Evolutionary conservation across 1,140 invertebrate genomes (phyloP), one percentile per base, ranked within the genome.

Genomic region (Rhagoletis pomonella): DNA sequence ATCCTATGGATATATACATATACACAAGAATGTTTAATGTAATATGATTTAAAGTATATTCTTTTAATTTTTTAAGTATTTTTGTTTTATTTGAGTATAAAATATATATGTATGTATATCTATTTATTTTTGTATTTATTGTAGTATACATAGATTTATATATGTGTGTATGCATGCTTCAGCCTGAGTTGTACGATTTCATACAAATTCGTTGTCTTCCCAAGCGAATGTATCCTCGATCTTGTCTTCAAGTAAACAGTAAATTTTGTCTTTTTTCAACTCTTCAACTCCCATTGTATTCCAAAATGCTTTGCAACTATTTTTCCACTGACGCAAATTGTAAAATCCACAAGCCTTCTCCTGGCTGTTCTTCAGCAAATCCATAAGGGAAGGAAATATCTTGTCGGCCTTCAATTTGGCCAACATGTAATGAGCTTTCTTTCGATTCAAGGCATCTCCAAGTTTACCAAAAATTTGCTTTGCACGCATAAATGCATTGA

Each of bases 261-360:
- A 91, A 3, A 91, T 91, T 14, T 86, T 85, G 10, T 92, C 89
- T 10, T 84, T 55, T 12, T 90, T 89, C 89, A 92, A 90, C 6
- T 86, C 39, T 2, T 89, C 90, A 17, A 92, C 42, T 42, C 88
- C 88, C 60, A 88, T 87, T 19, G 73, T 81, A 44, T 81, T 50
- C 91, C 91, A 91, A 73, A 91, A 91, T 0, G 89, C 90, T 65
- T 90, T 88, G 42, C 91, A 91, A 62, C 90, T 89, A 88, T 91
- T 91, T 89, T 91, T 91, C 91, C 91, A 91, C 58, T 92, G 91
- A 0, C 91, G 89, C 7, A 91, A 77, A 62, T 91, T 91, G 62
- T 87, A 91, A 65, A 91, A 92, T 77, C 90, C 91, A 39, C 91
- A 91, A 67, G 90, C 92, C 0, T 87, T 86, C 0, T 85, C 85